A percentile compares a stretch with the other conserved stretches of the same genome.
These are phyloP conservation scores for Bombylius discolor DNA, from an alignment of 2,888 invertebrate species.

Conservation along the genomic window DNA sequence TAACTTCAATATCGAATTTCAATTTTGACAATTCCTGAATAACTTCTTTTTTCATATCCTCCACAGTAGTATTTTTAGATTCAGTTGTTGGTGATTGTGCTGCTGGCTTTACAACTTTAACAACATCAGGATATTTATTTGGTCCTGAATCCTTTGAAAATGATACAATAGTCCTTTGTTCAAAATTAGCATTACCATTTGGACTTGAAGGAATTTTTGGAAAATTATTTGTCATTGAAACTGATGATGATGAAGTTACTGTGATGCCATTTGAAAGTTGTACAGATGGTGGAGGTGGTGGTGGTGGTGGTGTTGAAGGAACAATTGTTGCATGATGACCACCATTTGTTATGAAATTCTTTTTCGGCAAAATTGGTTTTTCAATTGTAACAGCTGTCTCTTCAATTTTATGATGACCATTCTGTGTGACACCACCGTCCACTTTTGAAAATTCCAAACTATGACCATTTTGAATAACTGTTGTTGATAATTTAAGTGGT, in stretches of 20 bases:
- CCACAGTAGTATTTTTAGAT: too few relatives aligned
- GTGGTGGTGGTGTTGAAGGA: too few relatives aligned
- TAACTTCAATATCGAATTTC: conserved; percentile 31
- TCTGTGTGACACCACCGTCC: not conserved
- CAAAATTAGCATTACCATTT: conserved; percentile 24
- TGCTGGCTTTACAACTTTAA: conserved; percentile 19
- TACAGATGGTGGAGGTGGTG: too few relatives aligned
- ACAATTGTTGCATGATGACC: too few relatives aligned
- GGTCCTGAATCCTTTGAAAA: conserved; percentile 30
- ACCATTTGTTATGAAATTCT: not conserved
- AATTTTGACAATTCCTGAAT: conserved; percentile 26
- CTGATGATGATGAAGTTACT: too few relatives aligned
- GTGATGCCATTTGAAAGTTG: conserved; percentile 6
- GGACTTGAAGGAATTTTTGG: not conserved
- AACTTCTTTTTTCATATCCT: conserved; percentile 17
- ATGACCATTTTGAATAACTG: not conserved
- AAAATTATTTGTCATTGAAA: conserved; percentile 9
- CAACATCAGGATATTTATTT: conserved; percentile 32
- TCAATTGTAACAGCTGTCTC: not conserved
- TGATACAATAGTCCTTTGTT: conserved; percentile 29
- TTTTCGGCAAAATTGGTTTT: not conserved
- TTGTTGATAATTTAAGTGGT: not conserved
- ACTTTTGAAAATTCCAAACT: too few relatives aligned
- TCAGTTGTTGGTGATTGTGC: not conserved
- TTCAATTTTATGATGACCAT: not conserved